phyloP scores from a whole-genome alignment of 2,113 vertebrate species.

The Scomber japonicus region DNA sequence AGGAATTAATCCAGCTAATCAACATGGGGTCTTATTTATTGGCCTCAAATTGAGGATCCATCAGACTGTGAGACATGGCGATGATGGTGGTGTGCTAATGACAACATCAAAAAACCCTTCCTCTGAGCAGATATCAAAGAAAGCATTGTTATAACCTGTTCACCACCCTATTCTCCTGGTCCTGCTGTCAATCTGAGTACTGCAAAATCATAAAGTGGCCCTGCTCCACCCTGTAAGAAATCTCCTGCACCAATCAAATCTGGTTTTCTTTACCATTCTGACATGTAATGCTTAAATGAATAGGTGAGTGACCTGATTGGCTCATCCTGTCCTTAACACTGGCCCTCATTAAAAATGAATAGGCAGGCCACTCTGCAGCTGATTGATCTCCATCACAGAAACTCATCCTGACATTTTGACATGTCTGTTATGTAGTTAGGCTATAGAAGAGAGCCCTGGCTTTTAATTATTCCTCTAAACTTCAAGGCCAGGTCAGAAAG shows the following conservation, averaged over 20 bases:
- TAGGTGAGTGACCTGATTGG: background rate
- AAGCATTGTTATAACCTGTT: background rate
- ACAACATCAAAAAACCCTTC: background rate
- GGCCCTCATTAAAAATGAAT: constrained; percentile 69
- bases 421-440: background rate
- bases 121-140: background rate
- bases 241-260: background rate
- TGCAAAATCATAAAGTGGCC: constrained; percentile 28
- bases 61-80: background rate
- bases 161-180: background rate
- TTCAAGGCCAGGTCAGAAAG: constrained; percentile 48
- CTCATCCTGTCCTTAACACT: constrained; percentile 37
- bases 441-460: constrained; percentile 10
- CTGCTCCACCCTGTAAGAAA: constrained; percentile 45
- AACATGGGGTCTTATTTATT: background rate
- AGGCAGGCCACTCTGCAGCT: constrained; percentile 41
- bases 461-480: constrained; percentile 33
- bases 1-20: background rate
- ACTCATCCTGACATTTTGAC: constrained; percentile 30
- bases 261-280: background rate
- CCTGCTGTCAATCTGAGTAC: constrained; percentile 12
- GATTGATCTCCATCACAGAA: constrained; percentile 26
- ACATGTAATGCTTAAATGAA: constrained; percentile 2
- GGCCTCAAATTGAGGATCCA: background rate
- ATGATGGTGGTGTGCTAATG: no score